Evolutionary conservation across 2,888 invertebrate species (phyloP).

Genomic region (Phortica okadai): DNA sequence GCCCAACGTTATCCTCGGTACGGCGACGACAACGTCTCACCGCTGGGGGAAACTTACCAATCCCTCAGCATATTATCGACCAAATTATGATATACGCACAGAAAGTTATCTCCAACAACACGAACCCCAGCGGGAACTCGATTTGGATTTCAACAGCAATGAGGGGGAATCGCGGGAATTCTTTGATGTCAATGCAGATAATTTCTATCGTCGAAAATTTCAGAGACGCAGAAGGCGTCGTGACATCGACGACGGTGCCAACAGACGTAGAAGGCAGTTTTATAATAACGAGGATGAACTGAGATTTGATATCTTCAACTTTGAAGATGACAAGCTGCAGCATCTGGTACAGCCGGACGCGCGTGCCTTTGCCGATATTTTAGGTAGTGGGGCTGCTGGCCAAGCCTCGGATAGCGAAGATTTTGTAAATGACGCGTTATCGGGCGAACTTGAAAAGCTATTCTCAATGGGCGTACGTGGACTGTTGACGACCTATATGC

Average conservation of each 20-base stretch:
- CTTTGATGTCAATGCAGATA: constrained; percentile 56
- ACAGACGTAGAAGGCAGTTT: constrained; percentile 6
- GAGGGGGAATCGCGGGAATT: constrained; percentile 53
- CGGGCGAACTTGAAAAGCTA: constrained; percentile 89
- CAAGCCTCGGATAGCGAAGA: constrained; percentile 75
- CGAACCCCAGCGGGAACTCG: constrained; percentile 52
- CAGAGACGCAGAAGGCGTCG: constrained; percentile 56
- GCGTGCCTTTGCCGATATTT: constrained; percentile 69
- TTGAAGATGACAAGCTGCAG: constrained; percentile 67
- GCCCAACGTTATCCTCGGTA: constrained; percentile 63
- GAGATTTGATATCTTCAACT: constrained; percentile 69
- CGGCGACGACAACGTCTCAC: constrained; percentile 33
- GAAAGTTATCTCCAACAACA: constrained; percentile 49
- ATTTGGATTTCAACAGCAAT: constrained; percentile 51
- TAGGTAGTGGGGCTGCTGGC: constrained; percentile 48
- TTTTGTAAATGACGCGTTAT: constrained; percentile 81
- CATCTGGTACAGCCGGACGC: constrained; percentile 73
- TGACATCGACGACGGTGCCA: constrained; percentile 44
- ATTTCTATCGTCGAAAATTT: constrained; percentile 59
- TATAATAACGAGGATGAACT: constrained; percentile 55
- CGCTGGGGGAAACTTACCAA: constrained; percentile 62
- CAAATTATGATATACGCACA: constrained; percentile 67
- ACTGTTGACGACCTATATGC: constrained; percentile 88
- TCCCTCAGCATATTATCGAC: constrained; percentile 34
- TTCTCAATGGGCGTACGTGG: constrained; percentile 90